phyloP scores from a whole-genome alignment of 53 echinoderm and acorn worm genomes.

The Temnopleurus reevesii region DNA sequence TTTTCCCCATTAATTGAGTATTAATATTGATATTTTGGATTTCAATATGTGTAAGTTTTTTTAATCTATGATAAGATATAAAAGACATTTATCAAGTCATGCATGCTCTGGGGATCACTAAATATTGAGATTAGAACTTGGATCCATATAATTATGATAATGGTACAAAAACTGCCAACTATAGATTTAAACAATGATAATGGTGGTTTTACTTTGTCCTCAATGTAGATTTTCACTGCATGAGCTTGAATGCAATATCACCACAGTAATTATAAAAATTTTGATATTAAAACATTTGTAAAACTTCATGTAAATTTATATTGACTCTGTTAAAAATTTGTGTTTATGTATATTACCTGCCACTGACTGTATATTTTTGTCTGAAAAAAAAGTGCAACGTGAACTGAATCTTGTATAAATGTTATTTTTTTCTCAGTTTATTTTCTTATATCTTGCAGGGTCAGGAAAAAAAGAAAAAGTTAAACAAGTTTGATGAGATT shows the following conservation, averaged over 20 bases:
- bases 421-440: slow-evolving; percentile 13
- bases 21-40: no score
- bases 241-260: not conserved
- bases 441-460: slow-evolving; percentile 45
- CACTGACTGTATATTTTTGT: slow-evolving; percentile 27
- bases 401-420: not conserved
- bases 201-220: no score
- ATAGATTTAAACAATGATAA: no score
- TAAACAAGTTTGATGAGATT: not conserved
- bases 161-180: no score
- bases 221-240: not conserved
- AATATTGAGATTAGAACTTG: no score
- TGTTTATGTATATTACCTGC: not conserved
- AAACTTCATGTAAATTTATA: not conserved
- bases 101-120: no score
- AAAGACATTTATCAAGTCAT: no score
- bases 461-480: slow-evolving; percentile 16
- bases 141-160: no score
- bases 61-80: no score
- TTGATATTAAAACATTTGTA: not conserved
- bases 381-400: slow-evolving; percentile 16
- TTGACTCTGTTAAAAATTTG: not conserved
- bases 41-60: no score
- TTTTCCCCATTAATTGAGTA: no score
- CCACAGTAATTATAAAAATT: not conserved